Evolutionary conservation across 2,888 invertebrate species (phyloP).

Genomic region (Trilocha varians): DNA sequence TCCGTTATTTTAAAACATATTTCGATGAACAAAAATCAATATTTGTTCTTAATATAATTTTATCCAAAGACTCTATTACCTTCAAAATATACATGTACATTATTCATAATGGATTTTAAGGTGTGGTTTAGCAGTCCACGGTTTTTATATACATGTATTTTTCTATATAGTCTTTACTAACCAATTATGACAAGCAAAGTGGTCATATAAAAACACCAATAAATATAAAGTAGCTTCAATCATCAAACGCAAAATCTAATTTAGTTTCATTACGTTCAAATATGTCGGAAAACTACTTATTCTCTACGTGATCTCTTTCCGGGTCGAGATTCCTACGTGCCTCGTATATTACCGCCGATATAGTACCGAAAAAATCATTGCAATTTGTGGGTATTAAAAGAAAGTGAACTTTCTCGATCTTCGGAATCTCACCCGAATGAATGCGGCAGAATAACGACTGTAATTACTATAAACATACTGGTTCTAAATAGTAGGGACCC

Average conservation of each 20-base stretch:
- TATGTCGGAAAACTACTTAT: background rate
- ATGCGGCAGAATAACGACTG: slow-evolving; percentile 35
- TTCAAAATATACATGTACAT: too few relatives aligned
- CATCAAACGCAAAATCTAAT: background rate
- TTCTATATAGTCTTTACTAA: too few relatives aligned
- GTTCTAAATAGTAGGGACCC: background rate
- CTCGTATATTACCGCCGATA: slow-evolving; percentile 33
- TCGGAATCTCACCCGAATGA: slow-evolving; percentile 18
- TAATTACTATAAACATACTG: background rate
- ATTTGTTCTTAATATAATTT: too few relatives aligned
- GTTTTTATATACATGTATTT: too few relatives aligned
- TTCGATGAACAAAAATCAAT: too few relatives aligned
- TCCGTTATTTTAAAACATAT: too few relatives aligned
- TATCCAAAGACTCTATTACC: too few relatives aligned
- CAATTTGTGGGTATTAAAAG: slow-evolving; percentile 32
- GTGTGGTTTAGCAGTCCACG: too few relatives aligned
- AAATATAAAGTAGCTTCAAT: background rate
- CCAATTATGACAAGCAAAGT: too few relatives aligned
- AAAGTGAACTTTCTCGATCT: slow-evolving; percentile 35
- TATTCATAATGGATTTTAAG: too few relatives aligned
- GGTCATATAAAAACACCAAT: too few relatives aligned
- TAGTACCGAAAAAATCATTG: slow-evolving; percentile 26
- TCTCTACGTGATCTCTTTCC: slow-evolving; percentile 24
- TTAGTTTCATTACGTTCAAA: background rate
- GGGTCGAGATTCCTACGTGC: slow-evolving; percentile 46